Percentiles rank a stretch among this genome's conserved stretches.
phyloP scores from a whole-genome alignment of 2,888 invertebrate genomes.

The Abrostola triplasia region DNA sequence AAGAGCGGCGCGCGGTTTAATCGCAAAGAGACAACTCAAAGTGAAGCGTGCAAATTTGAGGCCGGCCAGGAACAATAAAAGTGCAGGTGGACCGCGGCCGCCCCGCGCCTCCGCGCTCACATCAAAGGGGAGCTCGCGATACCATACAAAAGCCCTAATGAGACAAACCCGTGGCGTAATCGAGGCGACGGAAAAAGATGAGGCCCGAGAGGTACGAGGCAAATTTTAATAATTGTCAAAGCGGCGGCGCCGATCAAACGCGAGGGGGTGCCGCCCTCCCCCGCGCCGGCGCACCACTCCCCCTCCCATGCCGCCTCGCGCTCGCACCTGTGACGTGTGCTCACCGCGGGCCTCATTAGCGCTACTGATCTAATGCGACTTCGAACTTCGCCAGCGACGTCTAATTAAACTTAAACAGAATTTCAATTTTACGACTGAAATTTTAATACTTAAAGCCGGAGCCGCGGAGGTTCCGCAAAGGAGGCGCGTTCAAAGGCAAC shows the following conservation, averaged over 20 bases:
- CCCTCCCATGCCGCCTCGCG: conserved; percentile 51
- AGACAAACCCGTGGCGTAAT: conserved; percentile 88
- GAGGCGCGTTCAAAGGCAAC: conserved; percentile 85
- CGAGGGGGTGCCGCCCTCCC: conserved; percentile 67
- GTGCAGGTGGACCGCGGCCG: conserved; percentile 84
- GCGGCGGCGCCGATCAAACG: conserved; percentile 89
- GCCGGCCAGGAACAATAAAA: conserved; percentile 84
- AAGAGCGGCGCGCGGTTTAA: conserved; percentile 74
- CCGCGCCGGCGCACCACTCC: conserved; percentile 44
- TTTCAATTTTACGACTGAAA: conserved; percentile 86
- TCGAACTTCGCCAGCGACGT: conserved; percentile 82
- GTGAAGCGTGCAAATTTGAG: conserved; percentile 86
- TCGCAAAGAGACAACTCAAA: conserved; percentile 84
- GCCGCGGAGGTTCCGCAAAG: conserved; percentile 82
- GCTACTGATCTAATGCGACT: conserved; percentile 86
- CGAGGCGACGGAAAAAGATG: conserved; percentile 88
- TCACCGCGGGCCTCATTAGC: conserved; percentile 86
- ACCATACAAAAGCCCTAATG: conserved; percentile 88
- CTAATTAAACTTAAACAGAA: conserved; percentile 87
- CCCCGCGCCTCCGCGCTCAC: conserved; percentile 75
- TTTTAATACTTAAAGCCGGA: conserved; percentile 86
- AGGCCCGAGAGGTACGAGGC: conserved; percentile 88
- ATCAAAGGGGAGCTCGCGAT: conserved; percentile 85
- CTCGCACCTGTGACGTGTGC: conserved; percentile 83
- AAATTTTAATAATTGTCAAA: conserved; percentile 90